Base-by-base conservation (phyloP, 2,797 vertebrate genomes). In the Pangasius mekongensis region DNA sequence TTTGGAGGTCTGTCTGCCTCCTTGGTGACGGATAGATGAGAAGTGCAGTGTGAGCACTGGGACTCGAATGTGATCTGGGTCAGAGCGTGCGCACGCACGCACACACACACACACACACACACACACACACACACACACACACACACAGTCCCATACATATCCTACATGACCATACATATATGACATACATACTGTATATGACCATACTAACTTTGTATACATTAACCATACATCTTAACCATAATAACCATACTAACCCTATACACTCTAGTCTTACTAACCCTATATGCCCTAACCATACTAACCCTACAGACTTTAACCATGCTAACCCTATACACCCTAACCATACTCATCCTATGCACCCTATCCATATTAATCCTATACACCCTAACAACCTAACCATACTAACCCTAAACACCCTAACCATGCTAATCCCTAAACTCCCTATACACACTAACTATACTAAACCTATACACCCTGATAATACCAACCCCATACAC, bases 1-100 rank as follows among this genome's bases (percentile, higher is more conserved):
- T 97, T 97, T 95, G 92, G 90, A 1, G 87, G 94, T 94, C 95
- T 85, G 95, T 95, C 96, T 96, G 96, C 96, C 95, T 96, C 95
- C 97, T 95, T 96, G 95, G 96, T 96, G 96, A 97, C 93, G 94
- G 97, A 97, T 93, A 97, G 97, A 96, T 93, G 96, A 97, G 97
- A 96, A 95, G 96, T 64, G 73, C 92, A 94, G 95, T 94, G 94
- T 95, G 60, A 95, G 96, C 94, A 93, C 94, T 95, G 96, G 95
- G 96, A 96, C 94, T 96, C 95, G 16, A 96, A 97, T 95, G 95
- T 95, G 96, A 97, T 97, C 96, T 97, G 96, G 96, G 96, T 96
- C 60, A 83, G 58, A 27, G 56, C 92, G 78, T 43, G 60, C 1
- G 30, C 73, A 58, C 88, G 67, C 83, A 84, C 87, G 64, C 73